Evolutionary conservation across 1,140 invertebrate genomes (phyloP), one percentile per base, ranked within the genome.

Genomic region (Drosophila neocordata): DNA sequence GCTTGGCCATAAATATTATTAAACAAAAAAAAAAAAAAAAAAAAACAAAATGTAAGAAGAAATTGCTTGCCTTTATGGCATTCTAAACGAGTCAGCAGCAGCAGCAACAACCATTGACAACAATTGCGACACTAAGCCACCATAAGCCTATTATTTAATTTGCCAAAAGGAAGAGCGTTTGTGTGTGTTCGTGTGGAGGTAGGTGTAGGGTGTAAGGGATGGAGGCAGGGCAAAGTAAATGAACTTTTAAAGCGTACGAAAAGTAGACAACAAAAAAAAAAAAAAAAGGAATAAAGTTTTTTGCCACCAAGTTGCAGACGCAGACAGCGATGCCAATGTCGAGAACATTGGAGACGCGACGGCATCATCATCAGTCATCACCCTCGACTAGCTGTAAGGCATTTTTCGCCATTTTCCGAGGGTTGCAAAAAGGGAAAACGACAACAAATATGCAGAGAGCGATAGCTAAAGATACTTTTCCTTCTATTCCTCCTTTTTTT

Each of bases 341-440:
- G 44, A 58, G 24, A 27, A 56, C 44, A 53, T 24, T 11, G 41
- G 12, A 68, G 73, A 66, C 65, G 66, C 61, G 71, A 59, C 66
- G 64, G 76, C 84, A 88, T 89, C 84, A 88, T 89, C 84, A 88
- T 88, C 84, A 88, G 84, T 88, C 84, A 88, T 88, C 84, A 88
- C 84, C 84, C 84, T 88, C 77, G 77, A 15, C 41, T 48, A 48
- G 41, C 65, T 24, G 48, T n/a, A 68, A 78, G 73, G 38, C 73
- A 73, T 48, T 48, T 48, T 48, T 53, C 73, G 65, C 61, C 57
- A 57, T 27, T n/a, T 72, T 72, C 65, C 51, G 76, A 79, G 83
- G 83, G 83, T 88, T 88, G 83, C 82, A 88, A 87, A 31, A 57
- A 55, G 63, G 77, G 41, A 48, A 67, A 67, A 58, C 55, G 59